Conservation (phyloP, 1,140 invertebrate genomes). For the Bombus superbus region DNA sequence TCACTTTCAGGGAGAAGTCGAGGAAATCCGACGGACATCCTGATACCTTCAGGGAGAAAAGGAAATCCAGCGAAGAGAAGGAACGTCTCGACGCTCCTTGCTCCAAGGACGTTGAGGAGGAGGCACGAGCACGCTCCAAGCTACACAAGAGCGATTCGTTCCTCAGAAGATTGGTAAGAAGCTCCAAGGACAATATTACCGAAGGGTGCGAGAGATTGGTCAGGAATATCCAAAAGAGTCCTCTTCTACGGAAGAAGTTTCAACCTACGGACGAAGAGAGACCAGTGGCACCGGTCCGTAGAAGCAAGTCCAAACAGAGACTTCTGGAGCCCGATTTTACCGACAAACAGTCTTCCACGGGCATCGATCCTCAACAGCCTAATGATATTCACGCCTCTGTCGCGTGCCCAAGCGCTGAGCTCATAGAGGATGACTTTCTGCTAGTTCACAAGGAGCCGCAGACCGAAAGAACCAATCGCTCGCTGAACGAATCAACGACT, state of each 20-base stretch:
- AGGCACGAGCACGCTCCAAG: neutral
- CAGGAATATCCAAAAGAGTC: constrained; percentile 70
- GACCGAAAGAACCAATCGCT: neutral
- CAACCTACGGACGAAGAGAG: constrained; percentile 45
- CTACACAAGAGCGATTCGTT: constrained; percentile 64
- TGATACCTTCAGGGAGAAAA: constrained; percentile 8
- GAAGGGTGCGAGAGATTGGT: constrained; percentile 70
- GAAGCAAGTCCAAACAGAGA: constrained; percentile 30
- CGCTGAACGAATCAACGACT: neutral
- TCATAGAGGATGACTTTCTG: neutral
- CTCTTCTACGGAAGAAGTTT: constrained; percentile 61
- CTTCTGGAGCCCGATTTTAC: neutral
- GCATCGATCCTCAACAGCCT: neutral
- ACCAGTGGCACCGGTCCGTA: constrained; percentile 65
- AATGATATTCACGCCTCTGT: neutral
- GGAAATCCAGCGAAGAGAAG: neutral
- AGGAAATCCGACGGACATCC: neutral
- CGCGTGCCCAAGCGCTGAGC: neutral
- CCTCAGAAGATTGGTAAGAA: constrained; percentile 68
- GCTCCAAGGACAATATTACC: constrained; percentile 67
- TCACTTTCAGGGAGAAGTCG: constrained; percentile 8
- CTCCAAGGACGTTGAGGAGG: neutral
- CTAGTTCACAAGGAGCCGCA: neutral
- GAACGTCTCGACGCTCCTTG: too few species aligned
- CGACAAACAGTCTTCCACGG: neutral